phyloP scores from a whole-genome alignment of 2,113 vertebrate species.

The Zeus faber region DNA sequence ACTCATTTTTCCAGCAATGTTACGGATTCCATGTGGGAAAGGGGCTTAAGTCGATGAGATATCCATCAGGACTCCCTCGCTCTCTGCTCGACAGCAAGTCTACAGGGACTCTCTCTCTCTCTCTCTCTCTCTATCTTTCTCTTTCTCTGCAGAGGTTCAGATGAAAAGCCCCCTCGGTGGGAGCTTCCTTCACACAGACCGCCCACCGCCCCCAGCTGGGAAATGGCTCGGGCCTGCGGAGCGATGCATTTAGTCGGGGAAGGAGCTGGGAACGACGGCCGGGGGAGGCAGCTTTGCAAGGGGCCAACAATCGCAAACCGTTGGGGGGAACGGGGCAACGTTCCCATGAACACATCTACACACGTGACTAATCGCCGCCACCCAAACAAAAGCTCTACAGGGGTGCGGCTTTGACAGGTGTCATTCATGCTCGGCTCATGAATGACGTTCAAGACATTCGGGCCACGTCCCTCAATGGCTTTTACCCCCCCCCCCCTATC shows the following conservation, averaged over 20 bases:
- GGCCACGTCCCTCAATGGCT: constrained; percentile 22
- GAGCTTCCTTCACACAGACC: constrained; percentile 36
- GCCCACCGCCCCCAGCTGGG: constrained; percentile 41
- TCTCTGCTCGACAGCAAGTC: constrained; percentile 49
- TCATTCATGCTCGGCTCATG: constrained; percentile 37
- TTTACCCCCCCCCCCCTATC: constrained; percentile 12
- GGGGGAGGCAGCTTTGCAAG: constrained; percentile 31
- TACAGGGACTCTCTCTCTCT: too few species aligned
- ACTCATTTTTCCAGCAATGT: too few species aligned
- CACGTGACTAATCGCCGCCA: not conserved
- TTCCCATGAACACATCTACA: not conserved
- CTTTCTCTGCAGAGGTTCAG: constrained; percentile 44
- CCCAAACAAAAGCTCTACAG: constrained; percentile 44
- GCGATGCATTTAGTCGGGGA: constrained; percentile 43
- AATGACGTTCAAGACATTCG: constrained; percentile 40
- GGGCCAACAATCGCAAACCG: constrained; percentile 40
- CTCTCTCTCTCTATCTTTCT: constrained; percentile 33
- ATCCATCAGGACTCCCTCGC: constrained; percentile 56
- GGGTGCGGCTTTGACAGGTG: constrained; percentile 30
- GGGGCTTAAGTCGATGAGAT: too few species aligned
- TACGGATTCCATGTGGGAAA: too few species aligned
- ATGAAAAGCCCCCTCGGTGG: too few species aligned
- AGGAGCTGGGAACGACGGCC: constrained; percentile 26
- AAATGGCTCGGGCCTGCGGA: constrained; percentile 31
- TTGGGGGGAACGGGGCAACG: too few species aligned